Percentiles rank a stretch among this genome's conserved stretches.
Evolutionary conservation across 2,888 invertebrate genomes (phyloP).

Genomic region (Ophioninae sp.): DNA sequence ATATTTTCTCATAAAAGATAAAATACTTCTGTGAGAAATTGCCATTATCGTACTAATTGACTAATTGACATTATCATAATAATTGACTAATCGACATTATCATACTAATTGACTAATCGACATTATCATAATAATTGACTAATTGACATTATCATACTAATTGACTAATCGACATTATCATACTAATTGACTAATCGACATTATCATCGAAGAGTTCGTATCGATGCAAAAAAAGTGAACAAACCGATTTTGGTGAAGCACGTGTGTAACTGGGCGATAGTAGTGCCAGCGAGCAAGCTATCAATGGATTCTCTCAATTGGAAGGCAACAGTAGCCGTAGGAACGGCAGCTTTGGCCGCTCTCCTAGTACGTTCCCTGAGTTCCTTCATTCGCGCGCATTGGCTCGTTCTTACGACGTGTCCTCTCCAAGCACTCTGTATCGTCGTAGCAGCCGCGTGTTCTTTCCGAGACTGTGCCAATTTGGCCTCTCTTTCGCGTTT

Average conservation of each 20-base stretch:
- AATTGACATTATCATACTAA: too few species aligned
- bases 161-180: too few species aligned
- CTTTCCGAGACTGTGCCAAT: constrained; percentile 66
- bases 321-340: constrained; percentile 76
- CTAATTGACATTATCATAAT: too few species aligned
- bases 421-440: constrained; percentile 85
- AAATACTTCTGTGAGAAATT: too few species aligned
- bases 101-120: too few species aligned
- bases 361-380: constrained; percentile 74
- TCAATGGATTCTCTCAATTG: constrained; percentile 75
- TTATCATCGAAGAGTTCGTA: neutral
- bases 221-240: constrained; percentile 47
- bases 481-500: constrained; percentile 76
- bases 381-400: constrained; percentile 68
- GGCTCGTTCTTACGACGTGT: constrained; percentile 72
- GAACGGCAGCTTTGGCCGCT: constrained; percentile 72
- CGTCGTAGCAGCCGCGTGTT: constrained; percentile 83
- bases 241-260: constrained; percentile 80
- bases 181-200: too few species aligned
- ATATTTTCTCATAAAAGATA: too few species aligned
- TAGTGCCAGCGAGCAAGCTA: constrained; percentile 72
- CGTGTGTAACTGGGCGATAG: constrained; percentile 77
- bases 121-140: too few species aligned
- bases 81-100: too few species aligned
- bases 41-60: too few species aligned